Evolutionary conservation across 53 echinoderm and acorn worm genomes (phyloP).

Genomic region (Mesocentrotus franciscanus): DNA sequence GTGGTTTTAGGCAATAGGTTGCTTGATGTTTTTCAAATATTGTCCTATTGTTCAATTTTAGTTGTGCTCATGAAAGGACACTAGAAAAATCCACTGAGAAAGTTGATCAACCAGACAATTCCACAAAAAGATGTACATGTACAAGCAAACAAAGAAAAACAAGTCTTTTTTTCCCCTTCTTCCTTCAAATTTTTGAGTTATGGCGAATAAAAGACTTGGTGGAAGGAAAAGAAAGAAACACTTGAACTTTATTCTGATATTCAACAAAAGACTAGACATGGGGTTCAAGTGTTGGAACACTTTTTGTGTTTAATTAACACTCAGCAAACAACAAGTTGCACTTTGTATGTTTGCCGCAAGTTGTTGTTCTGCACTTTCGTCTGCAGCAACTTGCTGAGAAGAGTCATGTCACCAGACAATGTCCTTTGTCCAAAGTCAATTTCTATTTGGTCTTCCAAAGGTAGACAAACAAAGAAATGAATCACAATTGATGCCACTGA

Average conservation of each 20-base stretch:
- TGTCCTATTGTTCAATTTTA: too few relatives aligned
- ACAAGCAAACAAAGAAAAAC: not conserved
- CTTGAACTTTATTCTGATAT: constrained; percentile 54
- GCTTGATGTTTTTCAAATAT: too few relatives aligned
- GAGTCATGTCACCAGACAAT: not conserved
- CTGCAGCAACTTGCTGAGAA: not conserved
- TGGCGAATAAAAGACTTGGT: not conserved
- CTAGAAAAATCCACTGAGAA: not conserved
- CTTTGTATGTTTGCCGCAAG: constrained; percentile 39
- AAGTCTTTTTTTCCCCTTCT: not conserved
- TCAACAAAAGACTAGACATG: constrained; percentile 59
- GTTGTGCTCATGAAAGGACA: too few relatives aligned
- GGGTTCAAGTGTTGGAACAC: constrained; percentile 60
- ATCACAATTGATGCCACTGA: not conserved
- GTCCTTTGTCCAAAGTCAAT: not conserved
- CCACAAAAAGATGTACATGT: not conserved
- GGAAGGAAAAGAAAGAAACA: not conserved
- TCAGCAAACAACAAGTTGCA: constrained; percentile 30
- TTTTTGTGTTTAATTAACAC: constrained; percentile 53
- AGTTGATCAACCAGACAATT: not conserved
- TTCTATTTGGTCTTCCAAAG: not conserved
- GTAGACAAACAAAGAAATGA: not conserved
- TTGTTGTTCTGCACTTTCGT: constrained; percentile 53
- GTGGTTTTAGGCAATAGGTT: too few relatives aligned
- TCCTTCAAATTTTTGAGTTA: not conserved